phyloP scores from a whole-genome alignment of 2,888 invertebrate genomes.

The Stenodera caucasica region DNA sequence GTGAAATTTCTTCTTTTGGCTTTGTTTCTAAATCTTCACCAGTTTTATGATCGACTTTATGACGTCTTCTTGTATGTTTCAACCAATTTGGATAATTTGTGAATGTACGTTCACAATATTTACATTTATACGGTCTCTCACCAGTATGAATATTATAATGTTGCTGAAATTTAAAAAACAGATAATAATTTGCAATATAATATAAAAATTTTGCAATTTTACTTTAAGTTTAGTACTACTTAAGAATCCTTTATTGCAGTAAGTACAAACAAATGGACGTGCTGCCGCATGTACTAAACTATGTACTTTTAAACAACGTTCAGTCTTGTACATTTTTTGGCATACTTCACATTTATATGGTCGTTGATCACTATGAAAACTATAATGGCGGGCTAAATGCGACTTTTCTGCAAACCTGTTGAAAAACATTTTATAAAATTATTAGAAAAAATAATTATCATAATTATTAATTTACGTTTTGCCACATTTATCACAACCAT shows the following conservation, averaged over 20 bases:
- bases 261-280: conserved; percentile 59
- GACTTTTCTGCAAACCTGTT: conserved; percentile 55
- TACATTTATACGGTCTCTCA: conserved; percentile 60
- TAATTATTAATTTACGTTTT: too few relatives aligned
- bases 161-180: conserved; percentile 53
- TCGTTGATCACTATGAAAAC: conserved; percentile 53
- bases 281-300: conserved; percentile 60
- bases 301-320: conserved; percentile 62
- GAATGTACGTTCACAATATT: conserved; percentile 61
- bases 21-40: conserved; percentile 44
- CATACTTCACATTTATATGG: conserved; percentile 57
- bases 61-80: conserved; percentile 62
- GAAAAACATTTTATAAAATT: conserved; percentile 21
- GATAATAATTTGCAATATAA: too few relatives aligned
- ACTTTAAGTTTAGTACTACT: conserved; percentile 62
- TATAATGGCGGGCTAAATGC: conserved; percentile 54
- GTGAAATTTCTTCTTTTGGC: conserved; percentile 30
- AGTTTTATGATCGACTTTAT: conserved; percentile 55
- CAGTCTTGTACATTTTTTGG: conserved; percentile 61
- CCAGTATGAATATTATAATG: conserved; percentile 64
- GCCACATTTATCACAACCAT: conserved; percentile 58
- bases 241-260: conserved; percentile 61
- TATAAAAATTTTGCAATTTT: too few relatives aligned
- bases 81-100: conserved; percentile 62
- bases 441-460: too few relatives aligned